Conservation (phyloP, 2,797 vertebrate species). For the Sylvia borin region DNA sequence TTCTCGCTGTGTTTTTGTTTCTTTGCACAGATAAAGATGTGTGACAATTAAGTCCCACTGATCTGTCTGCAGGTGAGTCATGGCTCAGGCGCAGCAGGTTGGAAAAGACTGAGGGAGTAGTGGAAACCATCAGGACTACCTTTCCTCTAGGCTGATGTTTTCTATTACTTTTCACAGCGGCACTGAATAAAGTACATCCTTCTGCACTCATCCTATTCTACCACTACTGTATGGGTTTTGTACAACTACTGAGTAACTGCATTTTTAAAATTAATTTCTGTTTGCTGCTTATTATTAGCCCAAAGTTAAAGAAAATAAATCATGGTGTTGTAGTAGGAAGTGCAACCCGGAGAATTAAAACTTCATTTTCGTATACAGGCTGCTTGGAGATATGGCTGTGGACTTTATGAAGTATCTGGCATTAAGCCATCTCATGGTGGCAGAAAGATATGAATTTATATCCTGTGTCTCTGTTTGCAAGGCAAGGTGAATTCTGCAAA, state of each 20-base stretch:
- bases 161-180: background rate
- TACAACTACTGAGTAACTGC: background rate
- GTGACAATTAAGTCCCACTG: background rate
- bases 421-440: background rate
- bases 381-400: background rate
- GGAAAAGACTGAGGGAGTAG: background rate
- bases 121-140: background rate
- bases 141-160: background rate
- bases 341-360: background rate
- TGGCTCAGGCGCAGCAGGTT: background rate
- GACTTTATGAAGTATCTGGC: background rate
- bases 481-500: background rate
- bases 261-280: background rate
- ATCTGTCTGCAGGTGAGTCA: background rate
- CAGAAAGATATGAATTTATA: background rate
- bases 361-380: background rate
- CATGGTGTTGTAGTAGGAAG: background rate
- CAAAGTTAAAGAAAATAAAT: background rate
- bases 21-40: background rate
- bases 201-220: background rate
- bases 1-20: background rate
- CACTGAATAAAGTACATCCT: background rate
- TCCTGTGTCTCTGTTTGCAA: background rate
- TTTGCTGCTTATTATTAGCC: background rate
- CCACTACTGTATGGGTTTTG: background rate